A percentile compares a stretch with the other conserved stretches of the same genome.
Evolutionary conservation across 2,888 invertebrate species (phyloP).

Genomic region (Ethmia dodecea): DNA sequence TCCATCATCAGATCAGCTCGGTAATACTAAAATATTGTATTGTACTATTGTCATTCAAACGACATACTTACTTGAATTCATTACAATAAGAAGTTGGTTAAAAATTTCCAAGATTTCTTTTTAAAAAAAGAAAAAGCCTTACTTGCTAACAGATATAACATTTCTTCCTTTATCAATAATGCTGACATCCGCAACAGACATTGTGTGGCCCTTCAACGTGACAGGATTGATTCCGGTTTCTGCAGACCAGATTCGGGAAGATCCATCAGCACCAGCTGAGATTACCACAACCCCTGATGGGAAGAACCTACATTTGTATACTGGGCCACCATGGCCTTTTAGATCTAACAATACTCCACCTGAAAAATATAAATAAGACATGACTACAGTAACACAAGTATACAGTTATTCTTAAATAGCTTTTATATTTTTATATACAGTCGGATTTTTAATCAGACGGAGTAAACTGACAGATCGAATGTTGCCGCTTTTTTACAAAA

Average conservation of each 20-base stretch:
- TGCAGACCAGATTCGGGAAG: constrained; percentile 83
- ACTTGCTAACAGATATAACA: constrained; percentile 82
- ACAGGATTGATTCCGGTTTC: constrained; percentile 82
- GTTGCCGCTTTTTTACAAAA: too few relatives aligned
- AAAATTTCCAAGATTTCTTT: background rate
- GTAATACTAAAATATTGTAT: too few relatives aligned
- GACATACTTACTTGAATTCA: too few relatives aligned
- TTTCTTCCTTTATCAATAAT: constrained; percentile 83
- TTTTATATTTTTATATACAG: too few relatives aligned
- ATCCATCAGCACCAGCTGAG: constrained; percentile 83
- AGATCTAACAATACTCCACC: constrained; percentile 66
- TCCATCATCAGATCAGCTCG: too few relatives aligned
- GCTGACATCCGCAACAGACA: constrained; percentile 79
- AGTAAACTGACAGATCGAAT: too few relatives aligned
- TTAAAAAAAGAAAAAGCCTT: constrained; percentile 21
- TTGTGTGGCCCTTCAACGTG: constrained; percentile 81
- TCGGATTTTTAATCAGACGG: too few relatives aligned
- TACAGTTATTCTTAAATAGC: too few relatives aligned
- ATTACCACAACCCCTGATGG: constrained; percentile 83
- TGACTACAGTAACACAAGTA: too few relatives aligned
- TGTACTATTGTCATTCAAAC: too few relatives aligned
- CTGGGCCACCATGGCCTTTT: constrained; percentile 82
- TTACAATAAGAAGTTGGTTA: too few relatives aligned
- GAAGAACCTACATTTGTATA: constrained; percentile 82
- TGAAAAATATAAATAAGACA: constrained; percentile 26